Evolutionary conservation across 2,888 invertebrate genomes (phyloP), one percentile per base, ranked within the genome.

Genomic region (Hemistola chrysoprasaria): DNA sequence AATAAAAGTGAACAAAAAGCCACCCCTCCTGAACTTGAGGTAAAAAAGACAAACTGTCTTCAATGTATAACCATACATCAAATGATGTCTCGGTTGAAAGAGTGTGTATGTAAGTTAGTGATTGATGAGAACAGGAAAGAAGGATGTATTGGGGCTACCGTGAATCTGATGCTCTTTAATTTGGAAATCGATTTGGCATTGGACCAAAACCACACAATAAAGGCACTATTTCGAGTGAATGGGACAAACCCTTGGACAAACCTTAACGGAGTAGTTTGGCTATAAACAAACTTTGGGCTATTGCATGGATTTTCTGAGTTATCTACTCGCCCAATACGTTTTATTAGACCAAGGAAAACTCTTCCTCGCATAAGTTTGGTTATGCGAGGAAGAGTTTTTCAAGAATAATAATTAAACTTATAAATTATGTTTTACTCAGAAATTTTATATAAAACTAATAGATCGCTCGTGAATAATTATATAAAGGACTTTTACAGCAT

Each of bases 81-180:
- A 42, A 45, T 35, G 38, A 33, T 33, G 32, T 22, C 34, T 22
- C 16, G 34, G 10, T 41, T 11, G 21, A 47, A 39, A 46, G 40
- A 16, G 53, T 39, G 53, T 53, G 49, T 47, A 48, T 55, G 49
- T 28, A 26, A 40, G 41, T 8, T 41, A 47, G 61, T 70, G 73
- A 72, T 73, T 65, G 70, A 73, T 70, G 59, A 56, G 46, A 44
- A 56, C 25, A 5, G 52, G 52, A 57, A 36, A 50, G 43, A 31
- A 37, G 50, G 50, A 46, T 35, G 31, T 44, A 47, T 27, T 51
- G 46, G 54, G 50, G 54, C 39, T 38, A 51, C 44, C 34, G 46
- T 50, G 50, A 53, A 61, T 58, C 50, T 54, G 58, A 64, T 59
- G 54, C 56, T 54, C 54, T 65, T 58, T 59, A 59, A 66, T 71